Evolutionary conservation across 2,888 invertebrate genomes (phyloP).

Genomic region (Nymphalis polychloros): DNA sequence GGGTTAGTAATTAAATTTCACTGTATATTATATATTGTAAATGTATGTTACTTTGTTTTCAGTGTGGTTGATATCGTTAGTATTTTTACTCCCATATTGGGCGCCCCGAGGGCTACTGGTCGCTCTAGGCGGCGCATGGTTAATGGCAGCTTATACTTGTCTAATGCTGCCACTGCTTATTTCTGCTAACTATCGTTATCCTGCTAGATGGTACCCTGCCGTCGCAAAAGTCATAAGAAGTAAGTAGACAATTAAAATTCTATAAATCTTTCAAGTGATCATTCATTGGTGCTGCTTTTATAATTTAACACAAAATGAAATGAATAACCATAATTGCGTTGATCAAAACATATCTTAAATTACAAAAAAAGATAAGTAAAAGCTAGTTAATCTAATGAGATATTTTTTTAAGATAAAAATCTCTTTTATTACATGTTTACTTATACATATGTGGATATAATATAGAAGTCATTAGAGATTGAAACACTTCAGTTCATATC

Average conservation of each 20-base stretch:
- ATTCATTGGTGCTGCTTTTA: too few species aligned
- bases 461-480: slow-evolving; percentile 1
- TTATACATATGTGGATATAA: background rate
- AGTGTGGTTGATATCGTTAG: slow-evolving; percentile 86
- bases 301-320: too few species aligned
- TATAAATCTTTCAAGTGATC: background rate
- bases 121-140: slow-evolving; percentile 82
- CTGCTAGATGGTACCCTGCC: slow-evolving; percentile 83
- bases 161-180: slow-evolving; percentile 85
- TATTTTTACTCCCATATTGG: slow-evolving; percentile 85
- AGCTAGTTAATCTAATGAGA: too few species aligned
- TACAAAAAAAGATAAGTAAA: too few species aligned
- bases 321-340: too few species aligned
- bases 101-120: slow-evolving; percentile 83
- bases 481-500: background rate
- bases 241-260: slow-evolving; percentile 51
- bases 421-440: background rate
- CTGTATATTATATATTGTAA: background rate
- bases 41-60: slow-evolving; percentile 46
- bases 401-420: too few species aligned
- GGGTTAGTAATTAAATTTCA: background rate
- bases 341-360: too few species aligned
- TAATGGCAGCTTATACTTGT: slow-evolving; percentile 85
- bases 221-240: slow-evolving; percentile 81
- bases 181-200: slow-evolving; percentile 86